Conservation (phyloP, 2,797 vertebrate species). For the Rhinella marina region DNA sequence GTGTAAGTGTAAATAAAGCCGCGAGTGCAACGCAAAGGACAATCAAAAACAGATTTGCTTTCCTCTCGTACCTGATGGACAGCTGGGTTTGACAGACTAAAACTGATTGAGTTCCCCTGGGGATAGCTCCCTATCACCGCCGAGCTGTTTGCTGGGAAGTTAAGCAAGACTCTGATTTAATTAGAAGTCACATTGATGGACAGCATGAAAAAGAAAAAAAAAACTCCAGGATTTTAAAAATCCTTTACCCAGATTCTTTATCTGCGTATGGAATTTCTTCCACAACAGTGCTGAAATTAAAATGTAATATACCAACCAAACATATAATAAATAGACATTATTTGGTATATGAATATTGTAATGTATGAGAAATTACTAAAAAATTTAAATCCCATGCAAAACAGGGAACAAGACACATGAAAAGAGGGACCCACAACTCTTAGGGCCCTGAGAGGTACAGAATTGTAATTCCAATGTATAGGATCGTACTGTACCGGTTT, state of each 20-base stretch:
- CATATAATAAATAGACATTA: not conserved
- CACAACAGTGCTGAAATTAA: not conserved
- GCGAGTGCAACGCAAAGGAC: slow-evolving; percentile 6
- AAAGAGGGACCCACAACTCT: no score
- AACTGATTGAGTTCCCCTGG: slow-evolving; percentile 58
- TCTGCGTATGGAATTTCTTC: not conserved
- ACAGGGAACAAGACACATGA: no score
- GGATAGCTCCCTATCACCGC: slow-evolving; percentile 45
- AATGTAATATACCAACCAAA: not conserved
- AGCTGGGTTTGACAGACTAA: slow-evolving; percentile 59
- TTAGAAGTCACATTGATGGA: slow-evolving; percentile 59
- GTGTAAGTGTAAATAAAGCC: slow-evolving; percentile 27
- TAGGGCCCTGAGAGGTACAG: no score
- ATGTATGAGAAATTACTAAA: not conserved
- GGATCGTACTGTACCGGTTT: no score
- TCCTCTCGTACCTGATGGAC: slow-evolving; percentile 48
- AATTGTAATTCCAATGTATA: no score
- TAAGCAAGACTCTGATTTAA: slow-evolving; percentile 61
- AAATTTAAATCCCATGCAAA: not conserved
- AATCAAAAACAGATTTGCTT: slow-evolving; percentile 56
- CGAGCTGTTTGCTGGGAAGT: slow-evolving; percentile 53
- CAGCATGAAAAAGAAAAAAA: slow-evolving; percentile 21
- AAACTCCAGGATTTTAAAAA: not conserved
- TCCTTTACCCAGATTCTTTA: not conserved
- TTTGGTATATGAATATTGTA: not conserved